Evolutionary conservation across 2,888 invertebrate genomes (phyloP).

Genomic region (Rhorus exstirpatorius): DNA sequence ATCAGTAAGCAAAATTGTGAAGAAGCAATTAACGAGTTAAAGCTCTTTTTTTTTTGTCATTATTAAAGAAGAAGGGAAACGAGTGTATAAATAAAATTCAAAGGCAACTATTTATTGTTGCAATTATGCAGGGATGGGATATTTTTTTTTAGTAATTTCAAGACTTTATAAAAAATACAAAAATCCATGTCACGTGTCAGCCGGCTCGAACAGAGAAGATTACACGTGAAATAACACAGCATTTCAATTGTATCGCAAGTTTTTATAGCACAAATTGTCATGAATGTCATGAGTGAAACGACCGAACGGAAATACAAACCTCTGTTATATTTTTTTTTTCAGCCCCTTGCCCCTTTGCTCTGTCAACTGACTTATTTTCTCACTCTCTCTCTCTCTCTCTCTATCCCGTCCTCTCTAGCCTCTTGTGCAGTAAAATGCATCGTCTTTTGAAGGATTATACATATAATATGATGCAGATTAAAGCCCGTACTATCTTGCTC

Average conservation of each 20-base stretch:
- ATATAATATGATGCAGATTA: constrained; percentile 81
- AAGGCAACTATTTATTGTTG: too few species aligned
- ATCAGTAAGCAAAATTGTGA: too few species aligned
- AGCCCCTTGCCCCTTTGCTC: neutral
- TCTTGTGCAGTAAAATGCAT: constrained; percentile 78
- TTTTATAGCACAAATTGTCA: constrained; percentile 17
- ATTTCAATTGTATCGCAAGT: constrained; percentile 30
- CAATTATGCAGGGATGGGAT: too few species aligned
- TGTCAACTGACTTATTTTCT: neutral
- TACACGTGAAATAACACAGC: constrained; percentile 4
- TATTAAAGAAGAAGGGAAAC: too few species aligned
- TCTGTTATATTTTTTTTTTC: constrained; percentile 9
- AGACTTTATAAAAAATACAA: neutral
- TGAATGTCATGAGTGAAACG: constrained; percentile 17
- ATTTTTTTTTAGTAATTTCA: too few species aligned
- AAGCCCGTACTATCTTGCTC: constrained; percentile 72
- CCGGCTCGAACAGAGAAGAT: neutral
- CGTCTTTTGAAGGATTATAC: constrained; percentile 76
- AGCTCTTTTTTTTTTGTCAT: too few species aligned
- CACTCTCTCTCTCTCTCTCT: neutral
- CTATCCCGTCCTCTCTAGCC: constrained; percentile 7
- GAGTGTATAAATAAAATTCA: too few species aligned
- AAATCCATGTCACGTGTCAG: neutral
- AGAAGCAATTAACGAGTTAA: too few species aligned
- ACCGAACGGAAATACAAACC: constrained; percentile 34